These are phyloP conservation scores for Pocillopora damicornis DNA, from an alignment of 64 coral and sea anemone species.

Conservation along the genomic window DNA sequence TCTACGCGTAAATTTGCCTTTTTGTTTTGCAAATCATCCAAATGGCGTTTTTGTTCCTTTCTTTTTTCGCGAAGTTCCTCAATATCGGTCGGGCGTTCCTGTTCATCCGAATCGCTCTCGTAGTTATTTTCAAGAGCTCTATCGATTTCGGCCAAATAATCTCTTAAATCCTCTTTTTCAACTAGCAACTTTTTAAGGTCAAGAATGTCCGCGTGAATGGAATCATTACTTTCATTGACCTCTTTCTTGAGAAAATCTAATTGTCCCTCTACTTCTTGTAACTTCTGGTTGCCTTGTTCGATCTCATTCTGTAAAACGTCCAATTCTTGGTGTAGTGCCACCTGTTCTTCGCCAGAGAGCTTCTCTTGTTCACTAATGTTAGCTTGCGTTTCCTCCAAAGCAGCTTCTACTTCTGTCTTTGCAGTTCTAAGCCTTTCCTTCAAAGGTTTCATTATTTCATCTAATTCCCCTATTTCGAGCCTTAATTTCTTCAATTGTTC, in stretches of 20 bases:
- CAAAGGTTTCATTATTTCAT: background rate
- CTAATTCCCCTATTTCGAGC: background rate
- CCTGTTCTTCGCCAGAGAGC: background rate
- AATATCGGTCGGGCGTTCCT: background rate
- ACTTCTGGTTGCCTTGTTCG: background rate
- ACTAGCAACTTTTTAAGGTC: slow-evolving; percentile 36
- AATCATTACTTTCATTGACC: background rate
- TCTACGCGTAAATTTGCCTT: slow-evolving; percentile 49
- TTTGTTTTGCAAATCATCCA: slow-evolving; percentile 61
- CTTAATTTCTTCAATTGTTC: background rate
- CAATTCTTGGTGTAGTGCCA: slow-evolving; percentile 18
- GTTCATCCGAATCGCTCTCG: background rate
- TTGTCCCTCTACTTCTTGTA: slow-evolving; percentile 28
- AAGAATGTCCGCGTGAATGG: background rate
- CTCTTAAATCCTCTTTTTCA: slow-evolving; percentile 52
- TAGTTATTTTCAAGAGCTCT: slow-evolving; percentile 31
- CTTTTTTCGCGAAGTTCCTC: slow-evolving; percentile 43
- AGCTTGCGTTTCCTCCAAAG: slow-evolving; percentile 3
- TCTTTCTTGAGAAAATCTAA: slow-evolving; percentile 20
- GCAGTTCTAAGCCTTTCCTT: background rate
- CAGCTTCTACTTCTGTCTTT: slow-evolving; percentile 2
- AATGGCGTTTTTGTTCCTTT: slow-evolving; percentile 16
- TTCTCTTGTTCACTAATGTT: background rate
- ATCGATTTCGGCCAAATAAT: slow-evolving; percentile 69
- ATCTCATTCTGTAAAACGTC: slow-evolving; percentile 32